Evolutionary conservation across 2,888 invertebrate species (phyloP).

Genomic region (Darwinula stevensoni): DNA sequence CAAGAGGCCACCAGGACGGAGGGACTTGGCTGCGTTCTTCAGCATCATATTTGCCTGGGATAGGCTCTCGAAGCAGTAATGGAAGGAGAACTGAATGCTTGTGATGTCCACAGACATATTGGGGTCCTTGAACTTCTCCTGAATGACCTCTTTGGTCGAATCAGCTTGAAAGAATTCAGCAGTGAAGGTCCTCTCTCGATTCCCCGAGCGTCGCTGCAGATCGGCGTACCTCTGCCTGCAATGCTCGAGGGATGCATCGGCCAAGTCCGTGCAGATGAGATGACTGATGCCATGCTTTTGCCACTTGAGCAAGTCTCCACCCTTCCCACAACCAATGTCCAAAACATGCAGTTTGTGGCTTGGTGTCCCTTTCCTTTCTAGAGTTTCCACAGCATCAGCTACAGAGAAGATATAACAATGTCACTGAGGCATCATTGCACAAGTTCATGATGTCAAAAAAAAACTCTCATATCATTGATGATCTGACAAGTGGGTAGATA

Average conservation of each 20-base stretch:
- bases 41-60: conserved; percentile 72
- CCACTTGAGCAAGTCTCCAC: conserved; percentile 95
- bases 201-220: conserved; percentile 10
- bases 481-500: too few species aligned
- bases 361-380: conserved; percentile 30
- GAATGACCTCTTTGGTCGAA: conserved; percentile 37
- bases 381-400: conserved; percentile 29
- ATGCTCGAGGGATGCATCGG: conserved; percentile 8
- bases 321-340: conserved; percentile 95
- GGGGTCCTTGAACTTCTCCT: conserved; percentile 35
- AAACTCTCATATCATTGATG: not conserved
- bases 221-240: conserved; percentile 8
- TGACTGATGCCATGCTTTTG: conserved; percentile 45
- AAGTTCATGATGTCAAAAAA: too few species aligned
- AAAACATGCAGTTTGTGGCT: conserved; percentile 37
- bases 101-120: conserved; percentile 55
- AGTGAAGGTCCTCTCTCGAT: conserved; percentile 24
- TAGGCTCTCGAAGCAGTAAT: conserved; percentile 77
- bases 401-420: conserved; percentile 11
- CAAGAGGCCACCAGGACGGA: conserved; percentile 71
- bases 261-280: conserved; percentile 34
- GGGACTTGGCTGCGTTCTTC: conserved; percentile 61
- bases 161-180: conserved; percentile 80
- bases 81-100: conserved; percentile 93
- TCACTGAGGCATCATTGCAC: too few species aligned